phyloP scores from a whole-genome alignment of 2,888 invertebrate genomes.

The Acanthococcus lagerstroemiae region DNA sequence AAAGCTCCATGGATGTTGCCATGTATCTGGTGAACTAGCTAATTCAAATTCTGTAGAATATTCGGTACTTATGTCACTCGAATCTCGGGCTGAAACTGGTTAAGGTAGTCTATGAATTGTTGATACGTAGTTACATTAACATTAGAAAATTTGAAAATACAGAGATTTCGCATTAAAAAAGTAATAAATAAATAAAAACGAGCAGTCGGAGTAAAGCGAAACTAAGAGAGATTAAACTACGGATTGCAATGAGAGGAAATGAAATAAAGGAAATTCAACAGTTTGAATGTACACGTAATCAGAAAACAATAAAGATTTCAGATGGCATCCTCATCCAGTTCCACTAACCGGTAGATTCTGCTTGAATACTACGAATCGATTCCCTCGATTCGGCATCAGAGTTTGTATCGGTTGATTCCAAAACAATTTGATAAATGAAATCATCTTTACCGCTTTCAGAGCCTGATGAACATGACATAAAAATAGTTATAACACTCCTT shows the following conservation, averaged over 20 bases:
- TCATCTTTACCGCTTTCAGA: too few species aligned
- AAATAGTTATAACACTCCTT: too few species aligned
- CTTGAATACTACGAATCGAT: background rate
- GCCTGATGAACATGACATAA: too few species aligned
- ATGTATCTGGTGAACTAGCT: constrained; percentile 6
- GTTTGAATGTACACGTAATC: too few species aligned
- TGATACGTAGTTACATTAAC: background rate
- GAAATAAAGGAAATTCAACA: background rate
- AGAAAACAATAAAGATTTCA: too few species aligned
- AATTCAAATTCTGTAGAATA: constrained; percentile 13
- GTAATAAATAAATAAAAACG: too few species aligned
- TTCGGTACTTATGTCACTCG: constrained; percentile 11
- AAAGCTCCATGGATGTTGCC: background rate
- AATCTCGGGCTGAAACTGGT: constrained; percentile 23
- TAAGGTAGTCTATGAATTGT: background rate
- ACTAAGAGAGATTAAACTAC: too few species aligned
- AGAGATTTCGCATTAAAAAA: too few species aligned
- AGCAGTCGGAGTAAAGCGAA: too few species aligned
- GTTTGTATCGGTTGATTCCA: background rate
- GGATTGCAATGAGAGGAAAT: background rate
- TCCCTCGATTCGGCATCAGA: background rate
- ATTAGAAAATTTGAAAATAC: background rate
- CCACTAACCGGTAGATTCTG: background rate
- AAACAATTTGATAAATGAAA: background rate
- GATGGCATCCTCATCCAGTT: too few species aligned